Percentiles rank a stretch among this genome's conserved stretches.
Evolutionary conservation across 1,140 invertebrate genomes (phyloP).

Genomic region (Alviniconcha marisindica): DNA sequence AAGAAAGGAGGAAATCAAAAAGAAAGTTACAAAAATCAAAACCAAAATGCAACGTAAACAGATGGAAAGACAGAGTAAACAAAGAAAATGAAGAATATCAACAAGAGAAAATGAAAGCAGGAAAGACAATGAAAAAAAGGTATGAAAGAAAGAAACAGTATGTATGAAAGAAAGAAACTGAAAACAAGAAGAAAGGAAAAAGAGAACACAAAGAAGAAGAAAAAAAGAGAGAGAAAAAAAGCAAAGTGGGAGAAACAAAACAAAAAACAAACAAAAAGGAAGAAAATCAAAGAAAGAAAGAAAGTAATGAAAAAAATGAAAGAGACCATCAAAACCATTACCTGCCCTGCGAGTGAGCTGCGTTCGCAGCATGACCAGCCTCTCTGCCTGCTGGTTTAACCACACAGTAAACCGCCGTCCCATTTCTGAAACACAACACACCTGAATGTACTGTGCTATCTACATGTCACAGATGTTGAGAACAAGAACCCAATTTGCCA

Average conservation of each 20-base stretch:
- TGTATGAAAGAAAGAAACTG: not conserved
- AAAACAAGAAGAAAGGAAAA: not conserved
- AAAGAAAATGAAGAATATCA: too few relatives aligned
- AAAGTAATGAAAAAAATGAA: not conserved
- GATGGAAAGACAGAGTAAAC: too few relatives aligned
- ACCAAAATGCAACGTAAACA: too few relatives aligned
- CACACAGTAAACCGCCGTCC: not conserved
- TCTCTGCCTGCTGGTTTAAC: not conserved
- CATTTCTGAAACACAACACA: not conserved
- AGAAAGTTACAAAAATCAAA: too few relatives aligned
- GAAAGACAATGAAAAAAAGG: too few relatives aligned
- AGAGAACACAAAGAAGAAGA: not conserved
- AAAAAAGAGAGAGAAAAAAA: not conserved
- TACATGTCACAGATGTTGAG: too few relatives aligned
- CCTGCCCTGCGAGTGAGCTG: not conserved
- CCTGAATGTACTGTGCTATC: too few relatives aligned
- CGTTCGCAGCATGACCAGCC: not conserved
- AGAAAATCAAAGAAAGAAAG: not conserved
- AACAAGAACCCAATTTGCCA: too few relatives aligned
- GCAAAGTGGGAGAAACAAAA: not conserved
- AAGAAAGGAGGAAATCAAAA: too few relatives aligned
- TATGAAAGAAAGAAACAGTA: too few relatives aligned
- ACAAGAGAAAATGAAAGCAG: too few relatives aligned
- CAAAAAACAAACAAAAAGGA: not conserved
- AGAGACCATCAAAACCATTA: not conserved